Conservation (phyloP, 1,140 invertebrate genomes). For the Drosophila trapezifrons region DNA sequence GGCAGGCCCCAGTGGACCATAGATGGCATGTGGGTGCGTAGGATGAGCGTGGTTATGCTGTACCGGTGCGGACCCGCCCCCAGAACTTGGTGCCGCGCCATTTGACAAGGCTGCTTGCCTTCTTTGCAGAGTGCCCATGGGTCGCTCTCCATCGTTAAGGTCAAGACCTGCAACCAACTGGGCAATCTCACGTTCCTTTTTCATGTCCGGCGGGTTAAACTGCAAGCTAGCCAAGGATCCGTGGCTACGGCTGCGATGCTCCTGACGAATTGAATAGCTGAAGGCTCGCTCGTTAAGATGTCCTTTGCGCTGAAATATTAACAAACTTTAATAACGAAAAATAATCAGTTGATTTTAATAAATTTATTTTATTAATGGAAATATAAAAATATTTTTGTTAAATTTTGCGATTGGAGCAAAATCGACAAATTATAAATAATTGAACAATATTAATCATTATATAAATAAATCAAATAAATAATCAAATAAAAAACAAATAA, state of each 20-base stretch:
- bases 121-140: slow-evolving; percentile 73
- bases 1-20: slow-evolving; percentile 67
- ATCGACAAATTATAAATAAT: too few species aligned
- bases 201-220: slow-evolving; percentile 91
- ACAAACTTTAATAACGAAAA: background rate
- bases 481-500: too few species aligned
- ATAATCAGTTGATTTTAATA: background rate
- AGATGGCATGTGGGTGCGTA: slow-evolving; percentile 67
- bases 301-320: slow-evolving; percentile 89
- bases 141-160: slow-evolving; percentile 87
- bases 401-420: too few species aligned
- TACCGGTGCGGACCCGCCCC: slow-evolving; percentile 4
- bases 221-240: slow-evolving; percentile 94
- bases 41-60: slow-evolving; percentile 41
- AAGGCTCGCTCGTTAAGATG: slow-evolving; percentile 97
- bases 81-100: slow-evolving; percentile 33
- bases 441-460: too few species aligned
- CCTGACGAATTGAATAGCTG: slow-evolving; percentile 96
- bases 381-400: too few species aligned
- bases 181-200: slow-evolving; percentile 95
- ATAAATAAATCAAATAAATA: too few species aligned
- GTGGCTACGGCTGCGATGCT: slow-evolving; percentile 95
- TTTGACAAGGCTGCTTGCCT: slow-evolving; percentile 61
- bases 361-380: too few species aligned
- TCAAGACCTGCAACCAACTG: slow-evolving; percentile 95